phyloP scores from a whole-genome alignment of 1,140 invertebrate species.

The Trichogramma pretiosum region DNA sequence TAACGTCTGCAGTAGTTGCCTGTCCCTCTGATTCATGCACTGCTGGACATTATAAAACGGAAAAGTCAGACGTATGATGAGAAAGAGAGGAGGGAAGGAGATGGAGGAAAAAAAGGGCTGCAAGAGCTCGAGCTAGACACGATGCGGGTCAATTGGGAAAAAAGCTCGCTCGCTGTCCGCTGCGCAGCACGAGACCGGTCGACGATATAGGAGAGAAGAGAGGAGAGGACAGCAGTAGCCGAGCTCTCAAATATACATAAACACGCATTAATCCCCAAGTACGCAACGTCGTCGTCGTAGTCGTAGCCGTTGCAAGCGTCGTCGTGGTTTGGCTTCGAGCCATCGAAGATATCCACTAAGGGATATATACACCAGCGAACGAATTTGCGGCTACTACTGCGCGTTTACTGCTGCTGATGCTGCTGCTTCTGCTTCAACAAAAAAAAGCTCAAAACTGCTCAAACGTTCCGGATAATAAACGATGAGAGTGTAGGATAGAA shows the following conservation, averaged over 20 bases:
- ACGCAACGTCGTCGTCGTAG: not conserved
- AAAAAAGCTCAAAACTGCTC: slow-evolving; percentile 30
- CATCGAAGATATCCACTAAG: slow-evolving; percentile 36
- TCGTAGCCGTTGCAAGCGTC: not conserved
- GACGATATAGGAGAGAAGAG: no score
- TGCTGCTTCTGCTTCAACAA: not conserved
- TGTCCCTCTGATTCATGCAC: no score
- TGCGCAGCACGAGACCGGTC: no score
- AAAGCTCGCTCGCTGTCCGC: no score
- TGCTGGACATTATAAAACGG: no score
- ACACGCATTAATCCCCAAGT: slow-evolving; percentile 34
- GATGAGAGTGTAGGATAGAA: slow-evolving; percentile 35
- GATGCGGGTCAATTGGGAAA: slow-evolving; percentile 31
- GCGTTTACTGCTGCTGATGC: not conserved
- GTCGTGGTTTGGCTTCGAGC: slow-evolving; percentile 33
- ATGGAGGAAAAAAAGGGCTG: not conserved
- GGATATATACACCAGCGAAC: slow-evolving; percentile 26
- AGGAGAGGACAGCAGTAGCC: no score
- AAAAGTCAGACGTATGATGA: slow-evolving; percentile 3
- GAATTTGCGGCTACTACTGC: slow-evolving; percentile 18
- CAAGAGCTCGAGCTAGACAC: slow-evolving; percentile 18
- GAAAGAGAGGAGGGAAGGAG: slow-evolving; percentile 6
- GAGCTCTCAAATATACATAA: slow-evolving; percentile 25
- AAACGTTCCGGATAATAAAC: slow-evolving; percentile 41
- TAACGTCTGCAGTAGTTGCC: no score